These are phyloP conservation scores for Spilogale gracilis DNA, from an alignment of 2,113 vertebrate species.

Conservation along the genomic window DNA sequence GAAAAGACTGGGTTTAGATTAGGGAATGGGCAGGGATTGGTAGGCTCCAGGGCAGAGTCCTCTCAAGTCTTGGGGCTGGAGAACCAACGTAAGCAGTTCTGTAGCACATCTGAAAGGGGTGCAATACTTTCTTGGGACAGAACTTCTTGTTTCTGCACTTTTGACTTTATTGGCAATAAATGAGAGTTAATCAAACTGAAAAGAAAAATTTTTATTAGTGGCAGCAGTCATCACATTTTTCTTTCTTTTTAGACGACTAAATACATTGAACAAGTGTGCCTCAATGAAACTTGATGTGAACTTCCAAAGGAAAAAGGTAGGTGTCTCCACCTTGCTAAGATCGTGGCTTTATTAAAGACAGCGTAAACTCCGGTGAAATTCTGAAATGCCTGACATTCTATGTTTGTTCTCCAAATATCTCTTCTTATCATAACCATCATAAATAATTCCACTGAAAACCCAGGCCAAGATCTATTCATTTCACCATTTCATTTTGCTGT, in stretches of 20 bases:
- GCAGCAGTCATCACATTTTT: slow-evolving; percentile 81
- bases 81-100: background rate
- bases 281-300: slow-evolving; percentile 99
- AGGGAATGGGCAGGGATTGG: background rate
- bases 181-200: slow-evolving; percentile 21
- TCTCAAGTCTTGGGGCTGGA: background rate
- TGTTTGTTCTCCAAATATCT: background rate
- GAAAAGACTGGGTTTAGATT: background rate
- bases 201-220: slow-evolving; percentile 44
- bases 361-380: background rate
- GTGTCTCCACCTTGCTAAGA: background rate
- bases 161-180: background rate
- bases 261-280: slow-evolving; percentile 98
- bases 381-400: background rate
- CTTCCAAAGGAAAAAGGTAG: slow-evolving; percentile 97
- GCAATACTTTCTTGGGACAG: background rate
- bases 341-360: background rate
- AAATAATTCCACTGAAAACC: background rate
- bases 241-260: slow-evolving; percentile 94
- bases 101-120: background rate
- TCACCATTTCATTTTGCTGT: background rate
- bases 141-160: background rate
- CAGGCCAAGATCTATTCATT: background rate
- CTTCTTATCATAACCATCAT: background rate
- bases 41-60: background rate